Percentiles rank a stretch among this genome's conserved stretches.
Evolutionary conservation across 2,797 vertebrate species (phyloP).

Genomic region (Limosa lapponica): DNA sequence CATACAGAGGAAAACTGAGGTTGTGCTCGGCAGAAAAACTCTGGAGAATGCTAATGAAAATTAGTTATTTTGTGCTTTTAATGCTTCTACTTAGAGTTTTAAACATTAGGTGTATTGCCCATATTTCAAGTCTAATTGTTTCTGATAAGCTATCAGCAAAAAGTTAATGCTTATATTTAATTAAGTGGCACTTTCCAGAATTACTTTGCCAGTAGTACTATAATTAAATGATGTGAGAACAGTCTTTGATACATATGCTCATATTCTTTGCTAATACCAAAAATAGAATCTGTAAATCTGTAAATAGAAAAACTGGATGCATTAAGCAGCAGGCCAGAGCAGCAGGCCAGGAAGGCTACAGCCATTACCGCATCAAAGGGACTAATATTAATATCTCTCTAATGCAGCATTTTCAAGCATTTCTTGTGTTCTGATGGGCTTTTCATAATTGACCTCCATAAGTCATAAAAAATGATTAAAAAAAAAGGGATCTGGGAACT

Average conservation of each 20-base stretch:
- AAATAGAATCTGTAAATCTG: constrained; percentile 47
- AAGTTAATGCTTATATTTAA: constrained; percentile 52
- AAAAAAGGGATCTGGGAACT: constrained; percentile 48
- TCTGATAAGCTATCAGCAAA: constrained; percentile 52
- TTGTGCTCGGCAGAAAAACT: neutral
- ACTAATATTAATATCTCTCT: constrained; percentile 50
- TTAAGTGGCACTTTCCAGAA: constrained; percentile 67
- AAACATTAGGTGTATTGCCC: neutral
- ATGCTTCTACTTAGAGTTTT: neutral
- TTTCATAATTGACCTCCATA: constrained; percentile 52
- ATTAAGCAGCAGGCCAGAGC: constrained; percentile 32
- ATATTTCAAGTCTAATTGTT: constrained; percentile 49
- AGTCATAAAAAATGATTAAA: constrained; percentile 31
- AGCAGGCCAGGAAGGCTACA: neutral
- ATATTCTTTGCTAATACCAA: constrained; percentile 27
- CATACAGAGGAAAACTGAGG: accelerated
- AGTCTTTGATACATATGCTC: constrained; percentile 16
- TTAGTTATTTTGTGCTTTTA: neutral
- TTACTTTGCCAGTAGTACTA: neutral
- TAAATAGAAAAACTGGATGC: constrained; percentile 34
- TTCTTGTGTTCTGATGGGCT: constrained; percentile 55
- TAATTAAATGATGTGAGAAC: constrained; percentile 22
- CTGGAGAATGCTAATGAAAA: neutral
- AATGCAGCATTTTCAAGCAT: constrained; percentile 54
- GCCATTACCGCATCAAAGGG: constrained; percentile 27